Percentiles rank a stretch among this genome's conserved stretches.
phyloP scores from a whole-genome alignment of 2,797 vertebrate species.

The Petrocephalus schoutedeni region DNA sequence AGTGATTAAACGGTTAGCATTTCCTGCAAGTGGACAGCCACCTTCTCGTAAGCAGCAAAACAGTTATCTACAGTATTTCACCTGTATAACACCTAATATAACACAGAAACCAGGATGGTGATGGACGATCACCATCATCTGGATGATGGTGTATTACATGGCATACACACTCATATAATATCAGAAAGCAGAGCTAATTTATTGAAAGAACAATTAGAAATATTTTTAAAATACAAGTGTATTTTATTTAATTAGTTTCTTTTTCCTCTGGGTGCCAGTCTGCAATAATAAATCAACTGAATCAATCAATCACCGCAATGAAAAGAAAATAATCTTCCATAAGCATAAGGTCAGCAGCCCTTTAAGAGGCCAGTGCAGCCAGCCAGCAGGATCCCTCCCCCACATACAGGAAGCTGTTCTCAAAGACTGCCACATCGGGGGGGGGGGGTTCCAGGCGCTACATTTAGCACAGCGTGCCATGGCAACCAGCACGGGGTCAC shows the following conservation, averaged over 20 bases:
- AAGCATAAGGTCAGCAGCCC: background rate
- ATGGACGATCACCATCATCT: background rate
- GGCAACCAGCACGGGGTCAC: background rate
- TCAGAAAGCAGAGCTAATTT: background rate
- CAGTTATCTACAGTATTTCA: background rate
- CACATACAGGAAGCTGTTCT: background rate
- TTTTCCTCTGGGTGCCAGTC: background rate
- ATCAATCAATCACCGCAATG: background rate
- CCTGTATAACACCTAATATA: background rate
- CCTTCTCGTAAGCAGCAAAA: background rate
- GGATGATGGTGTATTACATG: background rate
- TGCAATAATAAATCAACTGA: background rate
- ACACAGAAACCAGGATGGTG: background rate
- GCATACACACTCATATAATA: background rate
- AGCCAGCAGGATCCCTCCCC: background rate
- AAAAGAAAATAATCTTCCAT: background rate
- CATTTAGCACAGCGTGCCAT: conserved; percentile 2
- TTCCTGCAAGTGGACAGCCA: background rate
- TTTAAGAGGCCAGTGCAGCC: background rate
- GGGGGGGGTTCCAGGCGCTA: background rate
- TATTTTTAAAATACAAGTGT: background rate
- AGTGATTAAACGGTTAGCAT: background rate
- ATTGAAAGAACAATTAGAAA: background rate
- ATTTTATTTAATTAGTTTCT: background rate
- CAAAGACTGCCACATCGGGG: background rate